phyloP scores from a whole-genome alignment of 2,888 invertebrate genomes.

The Tortricodes alternella region DNA sequence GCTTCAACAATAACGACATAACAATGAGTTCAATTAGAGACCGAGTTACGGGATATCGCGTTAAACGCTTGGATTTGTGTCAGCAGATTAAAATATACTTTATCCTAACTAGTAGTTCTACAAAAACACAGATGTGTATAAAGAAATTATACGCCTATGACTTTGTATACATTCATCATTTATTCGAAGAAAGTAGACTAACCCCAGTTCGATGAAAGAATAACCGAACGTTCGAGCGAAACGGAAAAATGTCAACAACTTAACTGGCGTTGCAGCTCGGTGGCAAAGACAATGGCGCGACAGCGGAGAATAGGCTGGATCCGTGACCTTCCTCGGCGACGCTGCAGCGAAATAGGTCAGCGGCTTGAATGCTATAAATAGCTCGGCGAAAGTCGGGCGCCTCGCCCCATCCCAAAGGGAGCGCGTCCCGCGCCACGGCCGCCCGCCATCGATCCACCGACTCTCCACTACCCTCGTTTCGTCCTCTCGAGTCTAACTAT shows the following conservation, averaged over 20 bases:
- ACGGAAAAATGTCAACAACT: conserved; percentile 74
- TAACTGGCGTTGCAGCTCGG: conserved; percentile 79
- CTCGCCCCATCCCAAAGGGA: conserved; percentile 69
- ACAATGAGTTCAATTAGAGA: too few relatives aligned
- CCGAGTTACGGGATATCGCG: too few relatives aligned
- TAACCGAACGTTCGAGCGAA: conserved; percentile 39
- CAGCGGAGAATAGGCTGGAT: conserved; percentile 75
- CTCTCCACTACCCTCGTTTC: conserved; percentile 47
- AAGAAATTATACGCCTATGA: not conserved
- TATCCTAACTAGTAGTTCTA: too few relatives aligned
- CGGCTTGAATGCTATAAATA: conserved; percentile 82
- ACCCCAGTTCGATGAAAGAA: not conserved
- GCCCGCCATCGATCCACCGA: conserved; percentile 47
- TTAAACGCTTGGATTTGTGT: too few relatives aligned
- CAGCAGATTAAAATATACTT: too few relatives aligned
- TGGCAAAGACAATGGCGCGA: conserved; percentile 78
- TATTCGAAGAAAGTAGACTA: not conserved
- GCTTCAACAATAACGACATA: too few relatives aligned
- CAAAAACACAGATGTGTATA: too few relatives aligned
- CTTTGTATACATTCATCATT: not conserved
- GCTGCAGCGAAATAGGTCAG: conserved; percentile 82
- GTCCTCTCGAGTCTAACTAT: conserved; percentile 45
- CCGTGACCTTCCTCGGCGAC: conserved; percentile 80
- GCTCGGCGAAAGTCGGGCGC: conserved; percentile 81
- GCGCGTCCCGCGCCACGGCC: conserved; percentile 48